Percentiles rank a stretch among this genome's conserved stretches.
These are phyloP conservation scores for Eugnorisma glareosa DNA, from an alignment of 2,888 invertebrate genomes.

Conservation along the genomic window DNA sequence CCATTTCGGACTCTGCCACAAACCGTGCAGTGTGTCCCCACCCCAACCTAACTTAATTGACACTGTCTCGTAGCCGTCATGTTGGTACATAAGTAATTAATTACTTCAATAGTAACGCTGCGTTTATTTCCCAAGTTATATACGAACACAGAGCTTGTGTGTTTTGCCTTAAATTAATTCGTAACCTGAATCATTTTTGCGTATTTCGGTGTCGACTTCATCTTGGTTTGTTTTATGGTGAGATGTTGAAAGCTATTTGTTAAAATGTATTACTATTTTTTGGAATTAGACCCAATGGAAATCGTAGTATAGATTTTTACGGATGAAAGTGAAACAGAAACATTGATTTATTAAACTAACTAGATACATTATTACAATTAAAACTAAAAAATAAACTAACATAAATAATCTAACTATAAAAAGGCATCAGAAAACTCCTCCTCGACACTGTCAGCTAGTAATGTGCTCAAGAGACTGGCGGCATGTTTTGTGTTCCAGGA, in stretches of 20 bases:
- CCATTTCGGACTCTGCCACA: no score
- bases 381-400: no score
- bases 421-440: no score
- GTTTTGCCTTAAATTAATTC: conserved; percentile 56
- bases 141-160: conserved; percentile 42
- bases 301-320: not conserved
- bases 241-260: not conserved
- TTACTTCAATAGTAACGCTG: conserved; percentile 74
- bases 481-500: no score
- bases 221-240: conserved; percentile 34
- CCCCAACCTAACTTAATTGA: conserved; percentile 71
- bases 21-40: conserved; percentile 30
- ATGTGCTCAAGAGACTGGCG: no score
- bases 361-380: no score
- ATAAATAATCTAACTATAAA: no score
- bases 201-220: conserved; percentile 40
- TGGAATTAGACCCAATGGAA: not conserved
- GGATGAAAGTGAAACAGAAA: not conserved
- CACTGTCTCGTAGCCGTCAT: conserved; percentile 70
- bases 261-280: no score
- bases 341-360: no score
- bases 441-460: no score
- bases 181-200: conserved; percentile 51
- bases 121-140: conserved; percentile 59
- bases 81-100: conserved; percentile 77